Evolutionary conservation across 1,140 invertebrate genomes (phyloP), one percentile per base, ranked within the genome.

Genomic region (Asbolus verrucosus): DNA sequence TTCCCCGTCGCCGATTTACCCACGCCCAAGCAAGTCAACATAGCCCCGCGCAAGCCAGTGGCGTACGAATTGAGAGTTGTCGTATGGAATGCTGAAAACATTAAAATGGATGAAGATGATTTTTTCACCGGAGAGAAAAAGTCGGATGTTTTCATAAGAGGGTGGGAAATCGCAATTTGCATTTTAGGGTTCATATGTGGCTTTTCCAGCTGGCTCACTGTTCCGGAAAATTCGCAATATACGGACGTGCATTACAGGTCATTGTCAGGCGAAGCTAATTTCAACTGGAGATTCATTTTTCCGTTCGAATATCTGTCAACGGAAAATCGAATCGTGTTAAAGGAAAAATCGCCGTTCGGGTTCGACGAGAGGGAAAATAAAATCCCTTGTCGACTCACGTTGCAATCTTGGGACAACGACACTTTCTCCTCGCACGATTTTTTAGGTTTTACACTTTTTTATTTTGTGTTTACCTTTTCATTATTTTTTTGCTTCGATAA

Each of bases 221-320:
- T 89, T 24, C 82, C 82, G 4, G 85, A 90, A 38, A 87, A 92
- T 72, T 81, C 85, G 39, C 94, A 96, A 80, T 85, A 84, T 16
- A 96, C 94, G 1, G 94, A 96, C 82, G 85, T 95, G 50, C 94
- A 96, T 83, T 91, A 87, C 77, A 87, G 90, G 65, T 94, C 91
- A 2, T 75, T 92, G 21, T 90, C 86, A 0, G 93, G 94, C 0
- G 92, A 94, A 74, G 93, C 92, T 0, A 91, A 91, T 76, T 96
- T 96, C 82, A 96, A 96, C 81, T 96, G 94, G 94, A 83, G 94
- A 76, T 96, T 96, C 84, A 83, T 96, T 31, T 97, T 94, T 78
- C 87, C 85, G 6, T 90, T 96, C 74, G 88, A 89, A 46, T 96
- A 95, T 80, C 84, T 92, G 31, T 86, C 87, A 33, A 86, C 89